Evolutionary conservation across 2,113 vertebrate species (phyloP), one percentile per base, ranked within the genome.

Genomic region (Craseonycteris thonglongyai): DNA sequence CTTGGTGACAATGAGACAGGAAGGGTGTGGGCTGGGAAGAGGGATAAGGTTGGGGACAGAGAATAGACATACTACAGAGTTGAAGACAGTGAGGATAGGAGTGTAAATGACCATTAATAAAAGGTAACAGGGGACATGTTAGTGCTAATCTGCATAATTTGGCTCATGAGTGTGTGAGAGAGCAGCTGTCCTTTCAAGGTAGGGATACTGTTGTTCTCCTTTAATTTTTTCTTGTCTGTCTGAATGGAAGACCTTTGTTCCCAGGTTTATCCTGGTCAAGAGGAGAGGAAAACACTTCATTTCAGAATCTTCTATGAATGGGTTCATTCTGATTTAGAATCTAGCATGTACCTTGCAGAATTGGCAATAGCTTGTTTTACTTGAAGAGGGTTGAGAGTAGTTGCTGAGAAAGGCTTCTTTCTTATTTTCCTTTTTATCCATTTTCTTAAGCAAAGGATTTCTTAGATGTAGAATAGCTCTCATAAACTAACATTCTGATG

Each of bases 401-500:
- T 26, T 45, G n/a, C 35, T 59, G 19, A 82, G 49, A 83, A 35
- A 83, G 54, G 63, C 49, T 47, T 83, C 26, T 19, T 84, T 74
- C 72, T 86, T 78, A 49, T 65, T 38, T 90, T 45, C 28, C 47
- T 76, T 89, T 75, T 13, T 56, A 7, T 33, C 21, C 35, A 47
- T 49, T 85, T 81, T 65, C 65, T 89, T 78, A 84, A 90, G 75
- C n/a, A 78, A 90, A 80, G 92, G n/a, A 12, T 95, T 94, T 96
- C 83, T 88, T 75, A 6, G 74, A 51, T 93, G 72, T 85, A 81
- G 84, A 95, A 71, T 24, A 96, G 88, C 90, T 97, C 96, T 97
- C 81, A 74, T 24, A 88, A 94, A 94, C 90, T 88, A 93, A 89
- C 84, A 51, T 93, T 95, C 76, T 97, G 88, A 96, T 95, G 88